These are phyloP conservation scores for Remorina albescens DNA, from an alignment of 2,797 vertebrate species.

Conservation along the genomic window DNA sequence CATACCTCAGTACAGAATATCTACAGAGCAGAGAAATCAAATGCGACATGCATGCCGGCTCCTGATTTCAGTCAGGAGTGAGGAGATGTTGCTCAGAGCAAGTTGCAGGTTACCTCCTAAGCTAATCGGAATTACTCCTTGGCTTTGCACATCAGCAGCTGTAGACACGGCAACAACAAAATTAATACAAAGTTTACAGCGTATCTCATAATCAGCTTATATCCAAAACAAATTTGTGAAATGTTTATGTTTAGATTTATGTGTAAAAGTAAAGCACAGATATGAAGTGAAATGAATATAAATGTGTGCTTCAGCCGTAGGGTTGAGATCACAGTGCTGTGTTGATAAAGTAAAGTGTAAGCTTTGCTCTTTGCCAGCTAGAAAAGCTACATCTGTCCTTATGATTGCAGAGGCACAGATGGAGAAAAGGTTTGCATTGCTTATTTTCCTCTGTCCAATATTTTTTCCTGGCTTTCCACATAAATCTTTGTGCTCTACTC, in stretches of 20 bases:
- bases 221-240: background rate
- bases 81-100: background rate
- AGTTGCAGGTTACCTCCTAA: background rate
- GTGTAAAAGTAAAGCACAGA: background rate
- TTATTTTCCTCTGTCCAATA: conserved; percentile 33
- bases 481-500: conserved; percentile 42
- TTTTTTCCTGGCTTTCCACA: conserved; percentile 30
- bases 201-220: background rate
- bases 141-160: background rate
- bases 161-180: background rate
- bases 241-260: background rate
- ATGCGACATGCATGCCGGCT: background rate
- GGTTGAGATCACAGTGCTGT: background rate
- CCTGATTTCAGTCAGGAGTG: background rate
- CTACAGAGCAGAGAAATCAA: background rate
- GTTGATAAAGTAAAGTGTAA: conserved; percentile 14
- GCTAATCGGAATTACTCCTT: background rate
- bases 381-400: background rate
- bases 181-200: background rate
- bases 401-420: conserved; percentile 1
- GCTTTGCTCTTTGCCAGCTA: conserved; percentile 1
- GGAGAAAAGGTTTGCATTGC: conserved; percentile 14
- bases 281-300: background rate
- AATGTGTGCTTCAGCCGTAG: background rate
- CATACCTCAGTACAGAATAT: background rate